Evolutionary conservation across 2,797 vertebrate species (phyloP), one percentile per base, ranked within the genome.

Genomic region (Danio tinwini): DNA sequence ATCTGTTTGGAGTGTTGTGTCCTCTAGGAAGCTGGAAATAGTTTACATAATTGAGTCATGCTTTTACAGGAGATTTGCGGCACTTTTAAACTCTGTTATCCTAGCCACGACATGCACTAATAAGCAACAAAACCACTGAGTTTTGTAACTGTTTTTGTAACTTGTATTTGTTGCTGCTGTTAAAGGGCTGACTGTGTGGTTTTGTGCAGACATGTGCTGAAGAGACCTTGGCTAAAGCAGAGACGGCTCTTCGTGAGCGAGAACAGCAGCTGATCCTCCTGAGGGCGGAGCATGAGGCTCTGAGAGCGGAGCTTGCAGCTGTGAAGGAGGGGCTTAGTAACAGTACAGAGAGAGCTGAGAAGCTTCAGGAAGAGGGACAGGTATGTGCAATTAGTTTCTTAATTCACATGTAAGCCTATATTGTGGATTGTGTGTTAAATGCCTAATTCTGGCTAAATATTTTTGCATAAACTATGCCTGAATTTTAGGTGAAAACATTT

Each of bases 171-270:
- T 40, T 67, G 45, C 47, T 40, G 6, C 6, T 37, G n/a, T 47
- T 13, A 39, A 12, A n/a, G 17, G 5, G 3, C 9, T 68, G 29
- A 21, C 17, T 44, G n/a, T 74, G 29, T 78, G 4, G 14, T 49
- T 49, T n/a, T 9, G 29, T 50, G 0, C 64, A 85, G 94, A 92
- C 88, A 0, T 90, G 93, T 83, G 91, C 93, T n/a, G 93, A 94
- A 85, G 88, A 86, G 83, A 93, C 93, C 6, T 86, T 94, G 83
- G 92, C 91, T 49, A 93, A 94, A 88, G 92, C 92, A 0, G 93
- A 93, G 9, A 75, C 88, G 78, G 92, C 91, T 53, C 85, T 94
- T 74, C 90, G 88, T 81, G 87, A 91, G 73, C 90, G 85, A 55
- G 93, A 94, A 85, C 73, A 85, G 13, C 92, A 94, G 80, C 81